Evolutionary conservation across 2,797 vertebrate genomes (phyloP), one percentile per base, ranked within the genome.

Genomic region (Leptodactylus fallax): DNA sequence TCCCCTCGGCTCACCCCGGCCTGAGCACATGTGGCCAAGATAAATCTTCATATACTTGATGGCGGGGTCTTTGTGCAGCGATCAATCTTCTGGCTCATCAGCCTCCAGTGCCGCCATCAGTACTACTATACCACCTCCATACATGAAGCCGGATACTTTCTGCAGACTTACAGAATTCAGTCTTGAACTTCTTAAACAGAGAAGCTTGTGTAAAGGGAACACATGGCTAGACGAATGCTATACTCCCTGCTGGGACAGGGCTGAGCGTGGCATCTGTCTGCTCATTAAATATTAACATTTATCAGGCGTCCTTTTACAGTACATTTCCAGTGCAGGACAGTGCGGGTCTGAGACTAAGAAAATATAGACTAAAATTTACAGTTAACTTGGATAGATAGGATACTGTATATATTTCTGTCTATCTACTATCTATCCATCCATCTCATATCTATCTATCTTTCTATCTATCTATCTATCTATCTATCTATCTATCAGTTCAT

Each of bases 201-300:
- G 82, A 80, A 19, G 77, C 23, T 55, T 72, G n/a, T 45, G n/a
- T 27, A 19, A 61, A 47, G 17, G 36, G 65, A 85, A 61, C 76
- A 80, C 77, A 88, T 80, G 76, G 77, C 67, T 19, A 56, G 77
- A 88, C 77, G 80, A 63, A 53, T 56, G 21, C 51, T 78, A 23
- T 8, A 45, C 79, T 67, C 72, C 86, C 86, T 69, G 86, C 86
- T 78, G 86, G 86, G 80, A 60, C 71, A 23, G 69, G 86, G 80
- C 79, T 58, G 21, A 77, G 60, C 79, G 12, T 17, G 36, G 69
- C 86, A 87, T 83, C 86, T 83, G 80, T 47, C 60, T 47, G 55
- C 3, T 67, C 72, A 87, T 87, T 55, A 83, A 87, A 87, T 78
- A 87, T 83, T 83, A 77, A 87, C 82, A 51, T 77, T 36, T 47